Evolutionary conservation across 2,888 invertebrate species (phyloP).

Genomic region (Cephonodes hylas): DNA sequence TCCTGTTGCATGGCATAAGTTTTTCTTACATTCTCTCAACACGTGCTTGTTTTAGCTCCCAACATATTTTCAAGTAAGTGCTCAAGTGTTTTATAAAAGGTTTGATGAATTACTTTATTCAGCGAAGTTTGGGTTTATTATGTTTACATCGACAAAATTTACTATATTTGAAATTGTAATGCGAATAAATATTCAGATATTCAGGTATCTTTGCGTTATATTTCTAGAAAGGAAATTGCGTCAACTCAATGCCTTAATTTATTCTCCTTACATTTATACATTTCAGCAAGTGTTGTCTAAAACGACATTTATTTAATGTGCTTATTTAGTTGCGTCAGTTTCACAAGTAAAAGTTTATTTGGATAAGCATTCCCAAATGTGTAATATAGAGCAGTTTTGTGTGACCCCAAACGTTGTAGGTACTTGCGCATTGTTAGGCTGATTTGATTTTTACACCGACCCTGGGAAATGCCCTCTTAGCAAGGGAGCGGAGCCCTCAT

Average conservation of each 20-base stretch:
- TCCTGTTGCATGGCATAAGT: background rate
- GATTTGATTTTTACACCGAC: conserved; percentile 41
- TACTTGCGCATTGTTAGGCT: background rate
- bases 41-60: background rate
- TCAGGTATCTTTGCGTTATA: background rate
- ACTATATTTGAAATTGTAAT: background rate
- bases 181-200: background rate
- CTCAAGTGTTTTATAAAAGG: background rate
- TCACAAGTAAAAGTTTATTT: too few relatives aligned
- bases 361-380: background rate
- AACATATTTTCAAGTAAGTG: background rate
- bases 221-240: background rate
- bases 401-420: background rate
- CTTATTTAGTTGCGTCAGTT: too few relatives aligned
- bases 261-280: background rate
- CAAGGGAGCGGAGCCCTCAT: conserved; percentile 43
- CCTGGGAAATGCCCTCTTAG: conserved; percentile 47
- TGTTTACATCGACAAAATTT: background rate
- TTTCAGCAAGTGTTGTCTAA: background rate
- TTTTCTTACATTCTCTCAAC: too few relatives aligned
- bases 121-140: background rate
- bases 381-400: background rate
- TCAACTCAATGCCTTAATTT: background rate
- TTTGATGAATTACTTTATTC: too few relatives aligned
- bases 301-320: background rate